Percentiles rank a stretch among this genome's conserved stretches.
Evolutionary conservation across 2,113 vertebrate species (phyloP).

Genomic region (Tetraodon nigroviridis): DNA sequence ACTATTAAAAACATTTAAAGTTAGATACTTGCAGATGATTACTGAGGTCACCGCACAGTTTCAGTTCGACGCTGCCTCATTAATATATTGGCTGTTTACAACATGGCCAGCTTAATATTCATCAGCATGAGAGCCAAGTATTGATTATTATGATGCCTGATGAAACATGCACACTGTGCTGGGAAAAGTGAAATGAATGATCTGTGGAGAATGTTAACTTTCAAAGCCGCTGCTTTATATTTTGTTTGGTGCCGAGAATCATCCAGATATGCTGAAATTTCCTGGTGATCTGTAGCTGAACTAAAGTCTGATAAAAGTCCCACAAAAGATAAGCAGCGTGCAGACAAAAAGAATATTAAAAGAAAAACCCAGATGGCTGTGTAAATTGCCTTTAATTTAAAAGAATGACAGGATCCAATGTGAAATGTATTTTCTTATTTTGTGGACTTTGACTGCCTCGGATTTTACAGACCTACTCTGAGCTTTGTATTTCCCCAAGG

Average conservation of each 20-base stretch:
- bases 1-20: neutral
- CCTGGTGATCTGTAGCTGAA: conserved; percentile 14
- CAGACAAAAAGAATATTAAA: neutral
- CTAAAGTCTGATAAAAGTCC: conserved; percentile 35
- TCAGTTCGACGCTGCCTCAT: neutral
- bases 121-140: conserved; percentile 26
- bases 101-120: conserved; percentile 43
- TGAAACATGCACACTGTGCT: conserved; percentile 4
- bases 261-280: conserved; percentile 32
- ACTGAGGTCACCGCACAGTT: neutral
- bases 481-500: conserved; percentile 60
- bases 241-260: conserved; percentile 36
- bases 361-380: neutral
- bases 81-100: conserved; percentile 28
- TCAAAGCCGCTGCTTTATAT: conserved; percentile 34
- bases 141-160: conserved; percentile 41
- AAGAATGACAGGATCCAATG: conserved; percentile 23
- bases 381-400: conserved; percentile 32
- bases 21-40: conserved; percentile 8
- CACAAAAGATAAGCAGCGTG: conserved; percentile 15
- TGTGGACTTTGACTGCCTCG: conserved; percentile 36
- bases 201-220: conserved; percentile 39
- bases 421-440: conserved; percentile 39
- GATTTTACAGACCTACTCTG: conserved; percentile 44
- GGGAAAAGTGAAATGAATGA: conserved; percentile 5